These are phyloP conservation scores for Entomyzon cyanotis DNA, from an alignment of 2,113 vertebrate species.

Conservation along the genomic window DNA sequence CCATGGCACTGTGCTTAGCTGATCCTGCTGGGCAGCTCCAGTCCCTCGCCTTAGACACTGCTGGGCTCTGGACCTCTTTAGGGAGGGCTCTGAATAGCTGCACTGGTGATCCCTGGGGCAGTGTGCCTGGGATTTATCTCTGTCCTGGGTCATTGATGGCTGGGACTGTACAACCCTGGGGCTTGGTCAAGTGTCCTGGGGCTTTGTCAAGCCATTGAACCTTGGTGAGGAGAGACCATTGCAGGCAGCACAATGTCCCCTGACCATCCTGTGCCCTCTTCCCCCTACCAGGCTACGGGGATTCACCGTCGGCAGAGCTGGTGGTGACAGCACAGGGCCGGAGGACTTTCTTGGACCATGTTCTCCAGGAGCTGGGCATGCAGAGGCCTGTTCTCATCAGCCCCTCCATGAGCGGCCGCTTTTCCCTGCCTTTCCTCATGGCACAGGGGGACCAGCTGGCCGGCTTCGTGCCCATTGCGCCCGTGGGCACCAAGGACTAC, in stretches of 20 bases:
- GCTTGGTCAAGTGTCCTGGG: neutral
- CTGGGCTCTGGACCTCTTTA: neutral
- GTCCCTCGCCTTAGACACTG: neutral
- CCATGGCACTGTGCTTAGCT: neutral
- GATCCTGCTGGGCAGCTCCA: neutral
- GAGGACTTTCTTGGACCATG: conserved; percentile 78
- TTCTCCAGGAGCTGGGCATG: conserved; percentile 81
- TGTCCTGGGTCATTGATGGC: neutral
- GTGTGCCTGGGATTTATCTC: neutral
- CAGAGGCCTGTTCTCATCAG: conserved; percentile 83
- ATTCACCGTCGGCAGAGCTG: conserved; percentile 75
- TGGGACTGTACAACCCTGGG: rapidly evolving
- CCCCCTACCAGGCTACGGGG: conserved; percentile 83
- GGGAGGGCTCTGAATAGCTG: neutral
- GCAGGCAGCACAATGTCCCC: neutral
- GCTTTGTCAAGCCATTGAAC: neutral
- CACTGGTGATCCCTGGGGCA: neutral
- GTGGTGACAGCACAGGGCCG: conserved; percentile 80
- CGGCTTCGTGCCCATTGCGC: conserved; percentile 88
- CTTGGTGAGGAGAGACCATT: neutral
- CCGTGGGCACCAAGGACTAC: conserved; percentile 85
- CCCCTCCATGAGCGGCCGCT: conserved; percentile 93
- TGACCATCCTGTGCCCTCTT: neutral
- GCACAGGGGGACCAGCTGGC: conserved; percentile 73
- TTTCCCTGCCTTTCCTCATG: conserved; percentile 90